Evolutionary conservation across 1,140 invertebrate genomes (phyloP), one percentile per base, ranked within the genome.

Genomic region (Drosophila teissieri): DNA sequence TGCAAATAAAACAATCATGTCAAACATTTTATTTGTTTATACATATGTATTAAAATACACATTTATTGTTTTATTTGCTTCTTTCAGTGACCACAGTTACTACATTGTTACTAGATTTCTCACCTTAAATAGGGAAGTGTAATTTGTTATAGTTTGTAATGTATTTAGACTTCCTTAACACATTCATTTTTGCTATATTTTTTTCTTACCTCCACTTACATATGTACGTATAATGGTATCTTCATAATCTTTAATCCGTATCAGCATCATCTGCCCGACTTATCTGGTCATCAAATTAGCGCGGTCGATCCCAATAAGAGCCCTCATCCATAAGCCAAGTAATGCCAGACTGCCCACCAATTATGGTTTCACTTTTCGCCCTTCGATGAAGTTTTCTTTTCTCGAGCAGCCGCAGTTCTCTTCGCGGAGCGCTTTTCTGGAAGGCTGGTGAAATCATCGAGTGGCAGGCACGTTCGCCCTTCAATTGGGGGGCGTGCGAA

Each of bases 401-500:
- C 53, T 15, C 4, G 11, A 17, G 8, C 17, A 11, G 19, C 45
- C 22, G 22, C 46, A 17, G 31, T 24, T 53, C 39, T 53, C 36
- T 15, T 27, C 24, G 15, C 10, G 34, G 17, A 37, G 12, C 34
- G n/a, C 46, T 14, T 10, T 19, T 15, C n/a, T 37, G 15, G 48
- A 54, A 49, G 53, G 7, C 49, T 27, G 62, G 73, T 76, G 73
- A 76, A 76, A 76, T 76, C 73, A 76, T 68, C 62, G 44, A 42
- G 52, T 57, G 69, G 58, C 40, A 11, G 37, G 72, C 73, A 75
- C 73, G 73, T 75, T 75, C 73, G 73, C 73, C 73, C 73, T 78
- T 63, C 57, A 64, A 78, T 72, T 56, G 57, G 51, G 45, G 73
- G 73, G 73, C 73, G 73, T 76, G 73, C 73, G 55, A 76, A 76